Conservation (phyloP, 2,888 invertebrate species). For the Loripinus fragilis region DNA sequence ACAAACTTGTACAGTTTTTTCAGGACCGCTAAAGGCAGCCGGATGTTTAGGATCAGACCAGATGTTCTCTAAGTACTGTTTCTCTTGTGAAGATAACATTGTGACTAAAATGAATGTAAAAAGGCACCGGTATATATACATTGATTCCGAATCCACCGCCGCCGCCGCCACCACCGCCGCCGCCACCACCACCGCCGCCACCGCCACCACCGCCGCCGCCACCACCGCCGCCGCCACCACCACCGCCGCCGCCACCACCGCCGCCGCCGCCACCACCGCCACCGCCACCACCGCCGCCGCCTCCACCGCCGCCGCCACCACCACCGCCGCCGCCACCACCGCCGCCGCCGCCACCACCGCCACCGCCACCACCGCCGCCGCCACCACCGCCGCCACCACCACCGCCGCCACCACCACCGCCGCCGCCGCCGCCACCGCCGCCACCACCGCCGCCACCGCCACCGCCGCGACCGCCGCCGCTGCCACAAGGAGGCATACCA, state of each 20-base stretch:
- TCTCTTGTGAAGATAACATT: too few relatives aligned
- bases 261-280: not conserved
- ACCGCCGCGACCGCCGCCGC: too few relatives aligned
- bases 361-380: not conserved
- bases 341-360: not conserved
- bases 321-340: not conserved
- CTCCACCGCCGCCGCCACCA: not conserved
- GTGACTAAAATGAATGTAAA: too few relatives aligned
- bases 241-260: not conserved
- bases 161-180: not conserved
- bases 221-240: not conserved
- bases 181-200: not conserved
- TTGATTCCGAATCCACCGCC: too few relatives aligned
- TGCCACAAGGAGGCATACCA: too few relatives aligned
- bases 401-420: slow-evolving; percentile 1
- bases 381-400: slow-evolving; percentile 1
- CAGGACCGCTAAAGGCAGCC: too few relatives aligned
- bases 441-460: not conserved
- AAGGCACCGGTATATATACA: too few relatives aligned
- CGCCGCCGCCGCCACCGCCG: not conserved
- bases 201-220: not conserved
- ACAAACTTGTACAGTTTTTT: too few relatives aligned
- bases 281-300: too few relatives aligned
- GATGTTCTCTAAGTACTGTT: too few relatives aligned
- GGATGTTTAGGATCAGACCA: too few relatives aligned